A percentile compares a stretch with the other conserved stretches of the same genome.
Evolutionary conservation across 35 echinoderm and acorn worm genomes (phyloP).

Genomic region (Amphiura filiformis): DNA sequence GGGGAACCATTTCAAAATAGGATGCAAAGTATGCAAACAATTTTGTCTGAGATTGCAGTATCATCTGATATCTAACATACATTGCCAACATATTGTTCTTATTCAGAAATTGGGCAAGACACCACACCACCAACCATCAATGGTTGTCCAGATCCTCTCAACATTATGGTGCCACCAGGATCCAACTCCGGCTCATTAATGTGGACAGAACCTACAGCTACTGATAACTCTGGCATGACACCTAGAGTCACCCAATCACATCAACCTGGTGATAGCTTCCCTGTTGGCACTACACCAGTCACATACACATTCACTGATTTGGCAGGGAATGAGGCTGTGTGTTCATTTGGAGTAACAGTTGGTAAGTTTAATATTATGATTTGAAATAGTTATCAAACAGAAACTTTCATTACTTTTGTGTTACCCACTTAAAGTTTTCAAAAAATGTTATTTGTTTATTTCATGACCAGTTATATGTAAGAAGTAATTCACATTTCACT

Average conservation of each 20-base stretch:
- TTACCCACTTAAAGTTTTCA: no score
- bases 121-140: slow-evolving; percentile 29
- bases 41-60: no score
- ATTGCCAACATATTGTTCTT: no score
- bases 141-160: slow-evolving; percentile 20
- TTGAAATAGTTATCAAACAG: background rate
- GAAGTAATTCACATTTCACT: no score
- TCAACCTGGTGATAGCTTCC: slow-evolving; percentile 21
- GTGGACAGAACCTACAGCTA: slow-evolving; percentile 63
- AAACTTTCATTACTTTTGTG: background rate
- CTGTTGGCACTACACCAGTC: slow-evolving; percentile 23
- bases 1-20: no score
- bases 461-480: no score
- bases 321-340: slow-evolving; percentile 25
- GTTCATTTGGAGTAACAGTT: slow-evolving; percentile 30
- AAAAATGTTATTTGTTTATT: no score
- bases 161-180: background rate
- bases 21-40: no score
- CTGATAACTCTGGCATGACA: slow-evolving; percentile 56
- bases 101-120: no score
- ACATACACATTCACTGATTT: slow-evolving; percentile 48
- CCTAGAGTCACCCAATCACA: background rate
- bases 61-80: no score
- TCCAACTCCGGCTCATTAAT: background rate
- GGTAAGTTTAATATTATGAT: background rate